phyloP scores from a whole-genome alignment of 2,888 invertebrate genomes.

The Parnassius mnemosyne region DNA sequence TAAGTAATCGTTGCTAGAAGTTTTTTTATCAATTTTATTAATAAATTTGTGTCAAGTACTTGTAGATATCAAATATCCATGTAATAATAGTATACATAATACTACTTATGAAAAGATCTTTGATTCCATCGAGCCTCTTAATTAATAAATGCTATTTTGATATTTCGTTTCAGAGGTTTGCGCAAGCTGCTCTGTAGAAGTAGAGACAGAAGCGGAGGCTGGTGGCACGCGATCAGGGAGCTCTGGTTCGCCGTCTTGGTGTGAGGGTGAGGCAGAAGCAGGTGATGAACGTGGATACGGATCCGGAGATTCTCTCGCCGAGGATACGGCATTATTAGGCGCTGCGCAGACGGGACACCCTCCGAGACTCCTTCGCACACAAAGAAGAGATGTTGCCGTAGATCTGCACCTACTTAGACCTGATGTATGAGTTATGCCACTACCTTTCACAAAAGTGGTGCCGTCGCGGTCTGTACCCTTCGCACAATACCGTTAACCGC shows the following conservation, averaged over 20 bases:
- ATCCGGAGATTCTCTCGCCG: slow-evolving; percentile 76
- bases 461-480: slow-evolving; percentile 10
- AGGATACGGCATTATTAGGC: slow-evolving; percentile 49
- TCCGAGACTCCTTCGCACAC: slow-evolving; percentile 54
- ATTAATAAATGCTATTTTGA: neutral
- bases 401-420: slow-evolving; percentile 73
- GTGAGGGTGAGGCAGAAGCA: slow-evolving; percentile 76
- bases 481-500: slow-evolving; percentile 35
- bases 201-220: slow-evolving; percentile 67
- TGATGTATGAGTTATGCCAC: slow-evolving; percentile 53
- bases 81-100: too few relatives aligned
- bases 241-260: slow-evolving; percentile 76
- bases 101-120: too few relatives aligned
- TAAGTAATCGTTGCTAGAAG: too few relatives aligned
- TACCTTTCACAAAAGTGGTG: neutral
- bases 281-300: slow-evolving; percentile 77
- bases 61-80: too few relatives aligned
- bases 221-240: slow-evolving; percentile 64
- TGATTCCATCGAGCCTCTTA: too few relatives aligned
- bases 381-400: slow-evolving; percentile 70
- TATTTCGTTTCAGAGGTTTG: slow-evolving; percentile 60
- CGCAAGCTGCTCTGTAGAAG: slow-evolving; percentile 72
- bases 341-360: slow-evolving; percentile 44
- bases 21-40: too few relatives aligned
- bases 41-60: too few relatives aligned